These are phyloP conservation scores for Drosophila murphyi DNA, from an alignment of 1,140 invertebrate species.

Conservation along the genomic window DNA sequence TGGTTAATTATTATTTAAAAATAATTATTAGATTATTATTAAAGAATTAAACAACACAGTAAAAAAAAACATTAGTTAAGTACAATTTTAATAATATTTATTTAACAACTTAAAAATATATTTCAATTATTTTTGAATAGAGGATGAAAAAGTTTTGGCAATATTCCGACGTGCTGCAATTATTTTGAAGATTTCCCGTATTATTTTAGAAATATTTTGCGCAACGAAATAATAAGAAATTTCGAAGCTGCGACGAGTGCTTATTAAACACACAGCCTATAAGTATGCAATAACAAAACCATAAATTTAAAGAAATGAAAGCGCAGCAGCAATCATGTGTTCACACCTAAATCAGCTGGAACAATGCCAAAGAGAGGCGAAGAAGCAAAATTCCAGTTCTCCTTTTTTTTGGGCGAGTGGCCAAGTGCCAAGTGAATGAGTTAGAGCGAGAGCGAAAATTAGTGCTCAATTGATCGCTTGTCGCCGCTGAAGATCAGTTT, in stretches of 20 bases:
- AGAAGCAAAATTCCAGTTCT: slow-evolving; percentile 3
- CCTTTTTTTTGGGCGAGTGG: background rate
- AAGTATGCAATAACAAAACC: slow-evolving; percentile 24
- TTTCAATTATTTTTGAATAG: too few relatives aligned
- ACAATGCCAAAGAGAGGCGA: background rate
- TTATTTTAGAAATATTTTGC: too few relatives aligned
- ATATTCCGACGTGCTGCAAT: too few relatives aligned
- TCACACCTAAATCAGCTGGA: background rate
- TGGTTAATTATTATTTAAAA: too few relatives aligned
- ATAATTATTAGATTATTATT: too few relatives aligned
- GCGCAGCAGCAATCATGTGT: background rate
- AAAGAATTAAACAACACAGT: too few relatives aligned
- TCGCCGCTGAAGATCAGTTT: slow-evolving; percentile 23
- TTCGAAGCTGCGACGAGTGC: background rate
- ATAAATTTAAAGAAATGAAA: background rate
- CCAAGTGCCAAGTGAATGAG: background rate
- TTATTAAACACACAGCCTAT: slow-evolving; percentile 1
- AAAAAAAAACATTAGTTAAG: too few relatives aligned
- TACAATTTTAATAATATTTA: too few relatives aligned
- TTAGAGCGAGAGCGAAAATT: background rate
- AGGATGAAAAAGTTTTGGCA: too few relatives aligned
- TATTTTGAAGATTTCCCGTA: too few relatives aligned
- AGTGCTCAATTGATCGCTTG: slow-evolving; percentile 19
- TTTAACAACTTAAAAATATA: too few relatives aligned
- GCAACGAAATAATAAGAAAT: too few relatives aligned